These are phyloP conservation scores for Altica lythri DNA, from an alignment of 2,888 invertebrate species.

Conservation along the genomic window DNA sequence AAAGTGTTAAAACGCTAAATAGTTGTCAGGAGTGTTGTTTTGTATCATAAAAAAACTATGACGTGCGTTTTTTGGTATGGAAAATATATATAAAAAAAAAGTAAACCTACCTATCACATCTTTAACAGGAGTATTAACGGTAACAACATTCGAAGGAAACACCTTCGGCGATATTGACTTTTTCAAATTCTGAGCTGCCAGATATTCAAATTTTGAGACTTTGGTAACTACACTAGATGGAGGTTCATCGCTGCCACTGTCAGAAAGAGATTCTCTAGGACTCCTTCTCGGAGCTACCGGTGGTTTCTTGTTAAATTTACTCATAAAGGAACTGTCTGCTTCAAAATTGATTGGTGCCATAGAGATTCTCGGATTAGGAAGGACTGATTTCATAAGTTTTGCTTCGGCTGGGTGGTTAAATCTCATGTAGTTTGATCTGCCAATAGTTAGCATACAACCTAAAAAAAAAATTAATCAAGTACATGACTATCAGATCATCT, in stretches of 20 bases:
- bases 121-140: conserved; percentile 81
- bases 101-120: conserved; percentile 68
- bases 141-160: conserved; percentile 76
- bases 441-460: conserved; percentile 91
- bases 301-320: conserved; percentile 64
- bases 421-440: conserved; percentile 87
- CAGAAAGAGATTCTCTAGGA: conserved; percentile 57
- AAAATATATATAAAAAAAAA: not conserved
- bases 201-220: conserved; percentile 79
- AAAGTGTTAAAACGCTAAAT: too few species aligned
- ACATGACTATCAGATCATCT: too few species aligned
- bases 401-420: conserved; percentile 93
- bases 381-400: conserved; percentile 80
- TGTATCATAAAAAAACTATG: too few species aligned
- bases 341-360: conserved; percentile 78
- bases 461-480: conserved; percentile 50
- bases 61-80: too few species aligned
- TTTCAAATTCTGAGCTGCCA: conserved; percentile 69
- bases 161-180: conserved; percentile 74
- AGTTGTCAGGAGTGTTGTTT: too few species aligned
- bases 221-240: conserved; percentile 72
- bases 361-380: conserved; percentile 76
- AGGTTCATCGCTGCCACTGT: conserved; percentile 60
- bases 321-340: conserved; percentile 47
- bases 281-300: conserved; percentile 68